Evolutionary conservation across 2,888 invertebrate species (phyloP).

Genomic region (Parnassius smintheus): DNA sequence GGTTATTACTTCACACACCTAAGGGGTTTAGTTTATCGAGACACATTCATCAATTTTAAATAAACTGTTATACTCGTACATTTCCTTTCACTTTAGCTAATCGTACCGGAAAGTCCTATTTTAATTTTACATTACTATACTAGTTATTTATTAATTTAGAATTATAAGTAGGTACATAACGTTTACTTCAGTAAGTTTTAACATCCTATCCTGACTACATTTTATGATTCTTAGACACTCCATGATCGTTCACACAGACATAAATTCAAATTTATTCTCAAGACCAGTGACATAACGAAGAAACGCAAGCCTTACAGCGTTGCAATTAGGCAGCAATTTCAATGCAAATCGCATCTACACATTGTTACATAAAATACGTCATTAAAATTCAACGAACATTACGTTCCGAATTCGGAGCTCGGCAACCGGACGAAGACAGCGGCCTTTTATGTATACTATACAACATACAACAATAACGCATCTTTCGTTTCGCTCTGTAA

Average conservation of each 20-base stretch:
- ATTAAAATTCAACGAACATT: constrained; percentile 45
- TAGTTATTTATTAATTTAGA: too few species aligned
- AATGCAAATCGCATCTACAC: constrained; percentile 28
- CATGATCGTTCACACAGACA: background rate
- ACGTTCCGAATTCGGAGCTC: constrained; percentile 50
- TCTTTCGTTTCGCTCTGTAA: constrained; percentile 3
- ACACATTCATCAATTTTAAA: too few species aligned
- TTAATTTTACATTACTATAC: too few species aligned
- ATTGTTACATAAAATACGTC: constrained; percentile 45
- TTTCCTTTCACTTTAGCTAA: too few species aligned
- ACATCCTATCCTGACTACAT: too few species aligned
- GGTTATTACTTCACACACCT: too few species aligned
- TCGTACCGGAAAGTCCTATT: too few species aligned
- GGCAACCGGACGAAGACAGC: constrained; percentile 30
- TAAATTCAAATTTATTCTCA: background rate
- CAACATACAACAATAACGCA: background rate
- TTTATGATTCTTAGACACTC: background rate
- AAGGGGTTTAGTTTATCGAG: too few species aligned
- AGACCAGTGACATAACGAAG: background rate
- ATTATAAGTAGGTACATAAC: too few species aligned
- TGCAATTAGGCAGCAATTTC: constrained; percentile 34
- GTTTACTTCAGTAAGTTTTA: too few species aligned
- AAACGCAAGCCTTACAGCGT: constrained; percentile 37
- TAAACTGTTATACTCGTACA: too few species aligned
- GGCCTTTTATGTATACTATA: background rate